phyloP scores from a whole-genome alignment of 2,113 vertebrate genomes.

The Solea solea region DNA sequence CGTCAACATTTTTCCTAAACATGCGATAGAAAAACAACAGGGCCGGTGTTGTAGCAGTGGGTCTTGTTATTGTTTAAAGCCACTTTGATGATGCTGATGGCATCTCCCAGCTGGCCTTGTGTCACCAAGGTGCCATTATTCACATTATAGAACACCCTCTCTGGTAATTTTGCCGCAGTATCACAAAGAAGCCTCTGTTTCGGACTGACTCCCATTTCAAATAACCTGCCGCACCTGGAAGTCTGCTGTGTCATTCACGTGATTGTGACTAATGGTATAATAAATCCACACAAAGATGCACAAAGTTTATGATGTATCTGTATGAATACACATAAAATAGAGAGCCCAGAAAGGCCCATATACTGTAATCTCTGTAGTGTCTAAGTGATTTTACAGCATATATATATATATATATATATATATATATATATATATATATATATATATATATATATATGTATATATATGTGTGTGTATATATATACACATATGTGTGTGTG shows the following conservation, averaged over 20 bases:
- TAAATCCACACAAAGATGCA: neutral
- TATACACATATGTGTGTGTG: no score
- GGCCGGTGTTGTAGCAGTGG: neutral
- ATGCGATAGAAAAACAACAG: neutral
- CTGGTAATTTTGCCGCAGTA: conserved; percentile 4
- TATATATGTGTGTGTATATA: no score
- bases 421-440: no score
- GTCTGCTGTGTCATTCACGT: conserved; percentile 15
- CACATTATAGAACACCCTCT: neutral
- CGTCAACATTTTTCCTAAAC: conserved; percentile 1
- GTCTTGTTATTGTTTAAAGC: conserved; percentile 7
- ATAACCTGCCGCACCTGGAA: conserved; percentile 52
- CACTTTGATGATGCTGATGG: neutral
- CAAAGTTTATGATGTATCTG: no score
- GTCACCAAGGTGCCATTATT: conserved; percentile 4
- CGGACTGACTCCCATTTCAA: conserved; percentile 23
- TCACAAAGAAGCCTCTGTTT: conserved; percentile 17
- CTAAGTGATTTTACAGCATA: no score
- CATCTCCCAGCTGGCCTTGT: neutral
- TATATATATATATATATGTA: no score
- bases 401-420: no score
- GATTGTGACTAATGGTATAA: neutral
- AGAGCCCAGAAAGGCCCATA: no score
- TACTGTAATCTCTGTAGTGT: no score
- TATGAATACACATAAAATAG: no score